Evolutionary conservation across 1,140 invertebrate genomes (phyloP), one percentile per base, ranked within the genome.

Genomic region (Epicauta chinensis): DNA sequence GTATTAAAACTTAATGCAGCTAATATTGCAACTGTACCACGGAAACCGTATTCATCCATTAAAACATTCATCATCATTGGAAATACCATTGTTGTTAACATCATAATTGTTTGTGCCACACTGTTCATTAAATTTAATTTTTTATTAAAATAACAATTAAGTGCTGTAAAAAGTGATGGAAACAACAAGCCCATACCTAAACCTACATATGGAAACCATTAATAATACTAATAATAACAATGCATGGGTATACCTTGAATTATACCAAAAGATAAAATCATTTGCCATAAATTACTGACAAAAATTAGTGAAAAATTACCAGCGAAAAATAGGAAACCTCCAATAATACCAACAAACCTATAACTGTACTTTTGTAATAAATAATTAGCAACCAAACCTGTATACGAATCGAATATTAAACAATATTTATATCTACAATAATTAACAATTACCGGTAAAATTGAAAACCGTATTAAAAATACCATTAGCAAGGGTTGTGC

Each of bases 1-100:
- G 75, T 74, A 58, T 88, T 77, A 0, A 81, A 67, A 35, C 79
- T 78, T 23, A 87, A 68, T 11, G 73, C 81, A 4, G 80, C 73
- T 0, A 87, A 62, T 9, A 87, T 69, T 0, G 81, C 68, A 47
- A 84, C 68, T 0, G 81, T 82, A n/a, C 58, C 58, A 23, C 61
- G 55, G 16, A 79, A 83, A n/a, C 80, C 81, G 49, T 79, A 83
- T 17, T 66, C 54, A 1, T 71, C 60, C 56, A 82, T 62, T 31
- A 77, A 67, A 34, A 68, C 63, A 57, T 75, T 75, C 41, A 78
- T 66, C 0, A 77, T 42, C 23, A 78, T 71, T 1, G 80, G 80
- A 62, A 76, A 77, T 53, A 75, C 67, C 64, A 83, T 81, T 14
- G 74, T 63, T 7, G 77, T 74, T 0, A 75, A 57, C 5, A 76